A percentile compares a stretch with the other conserved stretches of the same genome.
Evolutionary conservation across 2,113 vertebrate genomes (phyloP).

Genomic region (Bos javanicus): DNA sequence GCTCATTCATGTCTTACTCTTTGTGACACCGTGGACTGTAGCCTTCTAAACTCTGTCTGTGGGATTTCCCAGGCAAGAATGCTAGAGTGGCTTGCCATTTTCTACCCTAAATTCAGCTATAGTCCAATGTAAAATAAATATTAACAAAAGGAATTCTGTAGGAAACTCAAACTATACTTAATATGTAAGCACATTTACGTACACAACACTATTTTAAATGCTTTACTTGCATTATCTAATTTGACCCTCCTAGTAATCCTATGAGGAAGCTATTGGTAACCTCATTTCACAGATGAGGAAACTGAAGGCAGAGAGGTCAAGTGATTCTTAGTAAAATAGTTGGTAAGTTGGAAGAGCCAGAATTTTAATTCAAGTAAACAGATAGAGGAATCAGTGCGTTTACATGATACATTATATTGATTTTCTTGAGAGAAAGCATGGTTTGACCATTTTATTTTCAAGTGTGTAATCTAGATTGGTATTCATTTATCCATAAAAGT

Average conservation of each 20-base stretch:
- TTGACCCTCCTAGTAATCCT: background rate
- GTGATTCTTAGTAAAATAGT: background rate
- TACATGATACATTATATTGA: background rate
- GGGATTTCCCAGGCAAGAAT: background rate
- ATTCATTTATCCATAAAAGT: background rate
- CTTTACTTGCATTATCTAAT: background rate
- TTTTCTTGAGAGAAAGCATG: background rate
- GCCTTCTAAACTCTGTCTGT: background rate
- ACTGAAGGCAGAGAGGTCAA: constrained; percentile 9
- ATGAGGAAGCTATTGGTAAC: constrained; percentile 6
- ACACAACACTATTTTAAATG: background rate
- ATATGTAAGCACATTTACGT: background rate
- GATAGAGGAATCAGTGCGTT: background rate
- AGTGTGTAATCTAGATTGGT: background rate
- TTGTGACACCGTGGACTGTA: background rate
- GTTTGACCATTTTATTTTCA: background rate
- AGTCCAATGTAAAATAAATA: background rate
- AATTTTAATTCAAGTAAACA: background rate
- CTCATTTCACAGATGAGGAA: constrained; percentile 39
- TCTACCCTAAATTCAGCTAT: background rate
- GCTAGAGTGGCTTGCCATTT: background rate
- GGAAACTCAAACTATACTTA: background rate
- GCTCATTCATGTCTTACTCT: background rate
- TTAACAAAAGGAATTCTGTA: background rate
- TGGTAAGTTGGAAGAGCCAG: background rate